Evolutionary conservation across 2,113 vertebrate genomes (phyloP).

Genomic region (Ramphastos sulfuratus): DNA sequence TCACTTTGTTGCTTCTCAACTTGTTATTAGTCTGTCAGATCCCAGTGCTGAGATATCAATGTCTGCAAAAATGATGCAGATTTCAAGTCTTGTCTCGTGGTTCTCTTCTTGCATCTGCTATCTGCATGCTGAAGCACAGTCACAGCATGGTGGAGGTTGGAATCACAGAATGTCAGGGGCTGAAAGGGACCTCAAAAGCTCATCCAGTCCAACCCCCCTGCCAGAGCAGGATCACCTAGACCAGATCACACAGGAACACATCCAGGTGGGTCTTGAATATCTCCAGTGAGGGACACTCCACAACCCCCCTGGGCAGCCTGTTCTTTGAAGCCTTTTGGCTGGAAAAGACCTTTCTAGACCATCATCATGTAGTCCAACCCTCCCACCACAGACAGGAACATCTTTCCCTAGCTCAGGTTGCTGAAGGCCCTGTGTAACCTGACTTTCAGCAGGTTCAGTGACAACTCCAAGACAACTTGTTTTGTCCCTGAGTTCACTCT

Average conservation of each 20-base stretch:
- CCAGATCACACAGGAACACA: too few species aligned
- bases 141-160: too few species aligned
- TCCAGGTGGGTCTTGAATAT: too few species aligned
- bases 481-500: neutral
- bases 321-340: neutral
- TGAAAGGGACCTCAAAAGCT: too few species aligned
- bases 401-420: neutral
- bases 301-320: too few species aligned
- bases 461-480: neutral
- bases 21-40: conserved; percentile 2
- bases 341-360: neutral
- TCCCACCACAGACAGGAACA: neutral
- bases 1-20: neutral
- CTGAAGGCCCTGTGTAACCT: neutral
- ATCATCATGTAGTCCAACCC: neutral
- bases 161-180: too few species aligned
- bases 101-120: neutral
- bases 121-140: neutral
- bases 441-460: neutral
- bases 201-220: too few species aligned
- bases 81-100: neutral
- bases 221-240: too few species aligned
- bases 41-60: neutral
- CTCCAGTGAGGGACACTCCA: too few species aligned
- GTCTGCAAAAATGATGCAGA: neutral